Evolutionary conservation across 2,797 vertebrate genomes (phyloP).

Genomic region (Betta splendens): DNA sequence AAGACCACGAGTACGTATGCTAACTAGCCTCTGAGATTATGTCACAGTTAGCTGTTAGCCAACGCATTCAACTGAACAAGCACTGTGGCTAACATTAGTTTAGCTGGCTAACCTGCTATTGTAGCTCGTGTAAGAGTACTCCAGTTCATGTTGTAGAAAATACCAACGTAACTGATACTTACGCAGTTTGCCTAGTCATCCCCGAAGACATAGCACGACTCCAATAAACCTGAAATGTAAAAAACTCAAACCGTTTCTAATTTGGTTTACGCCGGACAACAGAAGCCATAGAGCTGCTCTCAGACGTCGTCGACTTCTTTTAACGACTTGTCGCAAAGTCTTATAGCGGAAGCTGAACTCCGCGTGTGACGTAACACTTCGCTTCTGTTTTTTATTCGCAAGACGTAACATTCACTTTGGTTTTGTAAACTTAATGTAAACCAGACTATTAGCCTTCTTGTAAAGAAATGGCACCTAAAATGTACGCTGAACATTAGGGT

Average conservation of each 20-base stretch:
- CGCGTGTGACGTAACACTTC: slow-evolving; percentile 21
- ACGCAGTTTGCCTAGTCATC: slow-evolving; percentile 83
- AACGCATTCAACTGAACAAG: not conserved
- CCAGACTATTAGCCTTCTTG: no score
- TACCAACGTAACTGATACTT: slow-evolving; percentile 45
- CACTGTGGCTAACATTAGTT: not conserved
- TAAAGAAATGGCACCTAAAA: no score
- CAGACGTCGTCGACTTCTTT: slow-evolving; percentile 31
- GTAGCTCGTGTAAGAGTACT: not conserved
- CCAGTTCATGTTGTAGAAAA: accelerated
- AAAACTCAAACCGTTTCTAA: slow-evolving; percentile 27
- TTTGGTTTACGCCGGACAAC: slow-evolving; percentile 13
- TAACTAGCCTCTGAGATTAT: slow-evolving; percentile 8
- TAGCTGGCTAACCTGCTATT: slow-evolving; percentile 10
- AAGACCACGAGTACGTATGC: slow-evolving; percentile 37
- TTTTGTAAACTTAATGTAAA: no score
- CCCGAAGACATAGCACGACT: slow-evolving; percentile 80
- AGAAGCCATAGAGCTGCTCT: slow-evolving; percentile 47
- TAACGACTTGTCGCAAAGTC: slow-evolving; percentile 59
- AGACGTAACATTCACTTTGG: no score
- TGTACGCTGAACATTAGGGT: no score
- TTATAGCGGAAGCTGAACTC: slow-evolving; percentile 45
- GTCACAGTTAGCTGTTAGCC: not conserved
- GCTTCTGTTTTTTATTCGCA: no score
- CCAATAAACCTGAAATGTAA: slow-evolving; percentile 10